Conservation (phyloP, 2,797 vertebrate genomes). For the Odontamblyopus rebecca region DNA sequence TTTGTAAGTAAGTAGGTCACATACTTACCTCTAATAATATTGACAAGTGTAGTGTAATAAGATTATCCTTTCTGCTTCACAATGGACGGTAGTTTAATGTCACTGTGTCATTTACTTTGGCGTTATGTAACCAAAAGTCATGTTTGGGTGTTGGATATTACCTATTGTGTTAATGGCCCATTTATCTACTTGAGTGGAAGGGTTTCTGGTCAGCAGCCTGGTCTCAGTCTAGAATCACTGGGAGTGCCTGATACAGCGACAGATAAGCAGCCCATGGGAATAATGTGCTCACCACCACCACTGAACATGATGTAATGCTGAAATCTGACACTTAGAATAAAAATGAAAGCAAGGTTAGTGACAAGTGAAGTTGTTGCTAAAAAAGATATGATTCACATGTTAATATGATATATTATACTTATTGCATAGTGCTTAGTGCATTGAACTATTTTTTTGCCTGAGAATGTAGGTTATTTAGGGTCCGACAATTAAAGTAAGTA, state of each 20-base stretch:
- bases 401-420: too few relatives aligned
- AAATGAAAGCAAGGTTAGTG: background rate
- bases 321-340: background rate
- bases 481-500: too few relatives aligned
- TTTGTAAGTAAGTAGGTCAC: background rate
- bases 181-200: background rate
- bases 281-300: background rate
- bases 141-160: background rate
- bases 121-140: constrained; percentile 2
- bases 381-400: background rate
- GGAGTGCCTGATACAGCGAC: constrained; percentile 18
- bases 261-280: constrained; percentile 23
- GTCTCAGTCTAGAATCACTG: constrained; percentile 17
- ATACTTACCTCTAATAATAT: background rate
- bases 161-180: constrained; percentile 9
- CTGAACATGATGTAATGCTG: constrained; percentile 18
- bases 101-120: constrained; percentile 12
- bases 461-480: background rate
- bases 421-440: too few relatives aligned
- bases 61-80: background rate
- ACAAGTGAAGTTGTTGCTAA: background rate
- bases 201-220: constrained; percentile 21
- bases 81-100: background rate
- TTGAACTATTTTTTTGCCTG: background rate
- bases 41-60: background rate